Evolutionary conservation across 1,140 invertebrate genomes (phyloP), one percentile per base, ranked within the genome.

Genomic region (Neodiprion virginianus): DNA sequence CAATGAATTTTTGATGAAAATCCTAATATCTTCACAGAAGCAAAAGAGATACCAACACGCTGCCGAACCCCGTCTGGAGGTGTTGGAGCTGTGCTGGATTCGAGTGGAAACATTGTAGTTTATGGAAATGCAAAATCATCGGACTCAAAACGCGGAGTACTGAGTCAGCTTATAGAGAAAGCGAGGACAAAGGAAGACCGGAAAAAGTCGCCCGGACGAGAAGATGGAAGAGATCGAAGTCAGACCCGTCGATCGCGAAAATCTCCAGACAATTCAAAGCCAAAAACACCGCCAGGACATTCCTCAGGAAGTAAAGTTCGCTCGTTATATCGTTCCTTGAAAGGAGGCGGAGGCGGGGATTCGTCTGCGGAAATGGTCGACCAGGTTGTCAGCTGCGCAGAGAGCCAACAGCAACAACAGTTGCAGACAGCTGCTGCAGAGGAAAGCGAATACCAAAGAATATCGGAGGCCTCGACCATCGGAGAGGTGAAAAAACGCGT

Each of bases 381-480:
- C 48, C 86, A 87, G 14, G 79, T 80, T 23, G 79, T 81, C 14
- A 80, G 82, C 75, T 81, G 79, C 53, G 76, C 69, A 7, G 86
- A 87, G 11, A 75, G 82, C 21, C 72, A 73, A 17, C 79, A 74
- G 14, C 82, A 83, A 28, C 82, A 82, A 71, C 79, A 77, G 48
- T 76, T 76, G 65, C n/a, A 70, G 3, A 17, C 53, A 61, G 53
- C 53, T 12, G 53, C 76, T 75, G 80, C 78, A 50, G 88, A 90
- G 2, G 91, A 93, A 66, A 89, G 90, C 74, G 91, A 92, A n/a
- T 92, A 93, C 77, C 91, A 92, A 77, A 87, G 91, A 77, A 92
- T 92, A 74, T 90, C 91, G 0, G 90, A 91, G n/a, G 88, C 90
- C 0, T 89, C 89, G 8, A 89, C 86, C 2, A 76, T 85, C 28